Conservation (phyloP, 2,113 vertebrate genomes). For the Amphiprion percula region DNA sequence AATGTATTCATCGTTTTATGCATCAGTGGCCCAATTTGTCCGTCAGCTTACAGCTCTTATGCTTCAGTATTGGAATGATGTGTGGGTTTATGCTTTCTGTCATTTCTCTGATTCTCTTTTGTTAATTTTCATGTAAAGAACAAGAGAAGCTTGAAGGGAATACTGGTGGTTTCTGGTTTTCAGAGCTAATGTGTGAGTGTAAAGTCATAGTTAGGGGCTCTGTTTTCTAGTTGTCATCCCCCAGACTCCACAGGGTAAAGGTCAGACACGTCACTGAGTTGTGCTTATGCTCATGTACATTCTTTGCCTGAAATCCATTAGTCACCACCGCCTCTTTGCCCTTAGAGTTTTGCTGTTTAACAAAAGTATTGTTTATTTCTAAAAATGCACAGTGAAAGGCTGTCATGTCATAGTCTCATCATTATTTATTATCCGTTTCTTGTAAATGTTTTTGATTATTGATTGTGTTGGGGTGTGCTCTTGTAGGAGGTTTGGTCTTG, state of each 20-base stretch:
- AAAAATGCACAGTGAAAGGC: not conserved
- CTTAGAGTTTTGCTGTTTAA: not conserved
- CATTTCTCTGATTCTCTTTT: constrained; percentile 10
- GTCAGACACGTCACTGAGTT: constrained; percentile 22
- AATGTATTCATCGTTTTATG: constrained; percentile 6
- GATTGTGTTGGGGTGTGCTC: constrained; percentile 9
- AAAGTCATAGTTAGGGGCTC: constrained; percentile 32
- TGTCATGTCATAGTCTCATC: constrained; percentile 5
- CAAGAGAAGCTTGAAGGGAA: constrained; percentile 17
- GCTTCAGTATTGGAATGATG: constrained; percentile 2
- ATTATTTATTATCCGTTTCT: not conserved
- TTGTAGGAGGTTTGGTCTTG: constrained; percentile 98
- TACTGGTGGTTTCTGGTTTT: not conserved
- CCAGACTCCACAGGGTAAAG: constrained; percentile 42
- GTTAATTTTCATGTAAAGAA: constrained; percentile 35
- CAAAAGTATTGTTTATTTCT: no score
- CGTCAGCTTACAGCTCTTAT: not conserved
- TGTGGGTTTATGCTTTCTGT: constrained; percentile 13
- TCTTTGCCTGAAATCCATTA: constrained; percentile 37
- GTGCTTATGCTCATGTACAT: constrained; percentile 14
- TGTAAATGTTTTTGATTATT: not conserved
- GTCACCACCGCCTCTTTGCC: constrained; percentile 16
- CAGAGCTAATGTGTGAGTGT: constrained; percentile 28
- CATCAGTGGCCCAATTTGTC: constrained; percentile 19
- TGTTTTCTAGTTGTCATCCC: constrained; percentile 24